These are phyloP conservation scores for Bungarus multicinctus DNA, from an alignment of 2,113 vertebrate species.

Conservation along the genomic window DNA sequence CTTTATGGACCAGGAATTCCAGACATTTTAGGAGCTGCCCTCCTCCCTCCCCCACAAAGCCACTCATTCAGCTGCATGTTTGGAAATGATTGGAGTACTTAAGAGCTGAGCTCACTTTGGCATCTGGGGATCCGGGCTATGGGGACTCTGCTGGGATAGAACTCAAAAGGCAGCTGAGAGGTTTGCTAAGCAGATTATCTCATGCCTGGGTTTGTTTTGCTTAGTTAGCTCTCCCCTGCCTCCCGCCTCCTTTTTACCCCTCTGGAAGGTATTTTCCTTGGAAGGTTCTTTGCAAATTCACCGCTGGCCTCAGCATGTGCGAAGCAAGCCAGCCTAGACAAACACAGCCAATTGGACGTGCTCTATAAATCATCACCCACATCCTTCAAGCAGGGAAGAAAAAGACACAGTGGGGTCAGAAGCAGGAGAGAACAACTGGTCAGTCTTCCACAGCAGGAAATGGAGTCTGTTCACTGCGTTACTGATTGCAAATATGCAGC, in stretches of 20 bases:
- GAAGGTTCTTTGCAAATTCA: slow-evolving; percentile 65
- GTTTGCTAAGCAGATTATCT: slow-evolving; percentile 62
- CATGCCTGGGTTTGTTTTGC: slow-evolving; percentile 67
- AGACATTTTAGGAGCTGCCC: slow-evolving; percentile 4
- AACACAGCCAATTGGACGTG: slow-evolving; percentile 70
- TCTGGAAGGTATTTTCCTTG: slow-evolving; percentile 73
- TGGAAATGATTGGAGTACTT: slow-evolving; percentile 14
- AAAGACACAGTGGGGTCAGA: slow-evolving; percentile 28
- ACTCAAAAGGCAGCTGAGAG: slow-evolving; percentile 51
- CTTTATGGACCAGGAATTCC: neutral
- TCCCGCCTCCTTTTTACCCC: slow-evolving; percentile 49
- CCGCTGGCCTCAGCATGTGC: slow-evolving; percentile 59
- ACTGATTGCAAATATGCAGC: slow-evolving; percentile 83
- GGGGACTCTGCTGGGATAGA: slow-evolving; percentile 17
- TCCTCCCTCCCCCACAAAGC: neutral
- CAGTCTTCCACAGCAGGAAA: slow-evolving; percentile 69
- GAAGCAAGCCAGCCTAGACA: slow-evolving; percentile 63
- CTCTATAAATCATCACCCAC: slow-evolving; percentile 77
- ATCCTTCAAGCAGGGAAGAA: slow-evolving; percentile 71
- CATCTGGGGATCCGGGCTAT: slow-evolving; percentile 13
- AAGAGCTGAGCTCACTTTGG: slow-evolving; percentile 8
- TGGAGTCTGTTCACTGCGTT: slow-evolving; percentile 69
- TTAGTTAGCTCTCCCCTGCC: slow-evolving; percentile 64
- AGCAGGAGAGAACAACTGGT: slow-evolving; percentile 58
- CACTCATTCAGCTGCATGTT: neutral